Percentiles rank a stretch among this genome's conserved stretches.
These are phyloP conservation scores for Leptogaster cylindrica DNA, from an alignment of 2,888 invertebrate species.

Conservation along the genomic window DNA sequence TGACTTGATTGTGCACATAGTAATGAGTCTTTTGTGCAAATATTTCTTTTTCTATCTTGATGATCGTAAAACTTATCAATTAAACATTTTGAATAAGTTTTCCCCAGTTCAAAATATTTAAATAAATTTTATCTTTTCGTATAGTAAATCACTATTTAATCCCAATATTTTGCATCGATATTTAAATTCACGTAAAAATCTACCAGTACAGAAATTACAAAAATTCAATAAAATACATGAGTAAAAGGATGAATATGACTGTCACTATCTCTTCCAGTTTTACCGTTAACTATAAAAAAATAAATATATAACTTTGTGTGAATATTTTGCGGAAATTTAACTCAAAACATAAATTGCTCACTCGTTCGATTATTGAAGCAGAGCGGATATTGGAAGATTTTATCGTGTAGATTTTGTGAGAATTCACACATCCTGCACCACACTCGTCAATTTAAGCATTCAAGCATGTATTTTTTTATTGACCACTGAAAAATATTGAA, in stretches of 20 bases:
- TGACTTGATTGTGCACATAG: too few species aligned
- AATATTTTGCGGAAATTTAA: slow-evolving; percentile 41
- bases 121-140: too few species aligned
- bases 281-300: slow-evolving; percentile 31
- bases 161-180: slow-evolving; percentile 23
- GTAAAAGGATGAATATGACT: slow-evolving; percentile 6
- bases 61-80: too few species aligned
- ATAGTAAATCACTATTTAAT: slow-evolving; percentile 36
- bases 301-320: slow-evolving; percentile 38
- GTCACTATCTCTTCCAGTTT: slow-evolving; percentile 31
- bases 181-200: slow-evolving; percentile 18
- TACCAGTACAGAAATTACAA: slow-evolving; percentile 11
- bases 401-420: slow-evolving; percentile 32
- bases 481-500: slow-evolving; percentile 36
- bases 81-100: too few species aligned
- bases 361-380: slow-evolving; percentile 37
- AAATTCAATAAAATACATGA: slow-evolving; percentile 28
- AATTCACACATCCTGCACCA: slow-evolving; percentile 23
- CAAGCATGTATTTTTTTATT: slow-evolving; percentile 32
- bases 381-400: slow-evolving; percentile 39
- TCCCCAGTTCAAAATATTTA: too few species aligned
- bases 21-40: too few species aligned
- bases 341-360: slow-evolving; percentile 37
- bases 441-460: slow-evolving; percentile 7
- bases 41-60: too few species aligned